Percentiles rank a stretch among this genome's conserved stretches.
Conservation (phyloP, 1,140 invertebrate genomes). For the Diorhabda elongata region DNA sequence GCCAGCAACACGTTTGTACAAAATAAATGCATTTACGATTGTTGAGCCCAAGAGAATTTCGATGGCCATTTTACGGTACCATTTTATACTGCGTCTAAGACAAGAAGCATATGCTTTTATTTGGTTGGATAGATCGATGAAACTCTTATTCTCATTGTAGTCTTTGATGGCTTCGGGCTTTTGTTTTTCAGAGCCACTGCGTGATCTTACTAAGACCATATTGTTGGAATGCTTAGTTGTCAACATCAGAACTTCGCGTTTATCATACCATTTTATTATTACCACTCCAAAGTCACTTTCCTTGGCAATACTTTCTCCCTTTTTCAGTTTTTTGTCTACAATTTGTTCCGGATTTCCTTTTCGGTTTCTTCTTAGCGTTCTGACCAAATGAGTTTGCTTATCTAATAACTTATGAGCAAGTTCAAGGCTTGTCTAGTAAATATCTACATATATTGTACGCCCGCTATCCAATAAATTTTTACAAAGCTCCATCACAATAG, state of each 20-base stretch:
- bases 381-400: background rate
- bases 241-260: constrained; percentile 30
- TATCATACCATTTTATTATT: constrained; percentile 33
- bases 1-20: no score
- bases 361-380: no score
- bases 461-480: background rate
- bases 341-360: background rate
- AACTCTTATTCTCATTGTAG: no score
- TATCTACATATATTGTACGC: background rate
- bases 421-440: background rate
- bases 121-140: no score
- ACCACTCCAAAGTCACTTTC: constrained; percentile 17
- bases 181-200: no score
- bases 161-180: no score
- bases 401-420: background rate
- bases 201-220: background rate
- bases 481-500: background rate
- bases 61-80: no score
- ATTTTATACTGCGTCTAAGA: no score
- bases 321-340: background rate
- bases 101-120: no score
- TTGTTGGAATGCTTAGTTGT: constrained; percentile 30
- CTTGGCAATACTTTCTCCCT: constrained; percentile 2
- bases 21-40: no score
- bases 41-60: no score